Base-by-base conservation (phyloP, 2,113 vertebrate species). In the Laterallus jamaicensis region DNA sequence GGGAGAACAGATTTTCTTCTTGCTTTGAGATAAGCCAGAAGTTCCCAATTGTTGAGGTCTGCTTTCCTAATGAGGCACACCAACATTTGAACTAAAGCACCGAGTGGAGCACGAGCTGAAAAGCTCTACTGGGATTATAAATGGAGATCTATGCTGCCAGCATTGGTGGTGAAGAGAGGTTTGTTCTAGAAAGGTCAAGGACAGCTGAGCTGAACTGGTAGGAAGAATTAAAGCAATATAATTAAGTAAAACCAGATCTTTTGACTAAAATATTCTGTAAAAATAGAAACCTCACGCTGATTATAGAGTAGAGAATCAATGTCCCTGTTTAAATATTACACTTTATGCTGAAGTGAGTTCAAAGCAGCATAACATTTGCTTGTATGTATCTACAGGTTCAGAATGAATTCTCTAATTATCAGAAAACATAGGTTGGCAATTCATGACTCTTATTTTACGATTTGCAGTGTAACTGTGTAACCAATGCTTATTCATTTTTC, bases 1-100 rank as follows among this genome's bases (percentile, higher is more conserved):
- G 80, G 86, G 88, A 88, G n/a, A 92, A 31, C 69, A 77, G 95
- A 66, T 86, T 94, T 88, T 71, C 74, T 87, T 60, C 70, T 81
- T 0, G 0, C 87, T 87, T 59, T 60, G 84, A 79, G 85, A 82
- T 75, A 86, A 95, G 79, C 5, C 76, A 77, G 55, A 63, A 74
- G 68, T 15, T 93, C 37, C 80, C 79, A 77, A 0, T 77, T 81
- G 80, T 17, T 86, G 75, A 59, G 70, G 12, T 39, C 26, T 85
- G 75, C 49, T 73, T 67, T 85, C 50, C 75, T 92, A 12, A n/a
- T 73, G 82, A 74, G 79, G 42, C 40, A 85, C 74, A 89, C 58
- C 52, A 79, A 20, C 47, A 7, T 4, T 5, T 28, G 42, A 82
- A 58, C 60, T 87, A 17, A 39, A 17, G 69, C 59, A 42, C 44